A percentile compares a stretch with the other conserved stretches of the same genome.
phyloP scores from a whole-genome alignment of 1,140 invertebrate genomes.

The Gryon sp. region DNA sequence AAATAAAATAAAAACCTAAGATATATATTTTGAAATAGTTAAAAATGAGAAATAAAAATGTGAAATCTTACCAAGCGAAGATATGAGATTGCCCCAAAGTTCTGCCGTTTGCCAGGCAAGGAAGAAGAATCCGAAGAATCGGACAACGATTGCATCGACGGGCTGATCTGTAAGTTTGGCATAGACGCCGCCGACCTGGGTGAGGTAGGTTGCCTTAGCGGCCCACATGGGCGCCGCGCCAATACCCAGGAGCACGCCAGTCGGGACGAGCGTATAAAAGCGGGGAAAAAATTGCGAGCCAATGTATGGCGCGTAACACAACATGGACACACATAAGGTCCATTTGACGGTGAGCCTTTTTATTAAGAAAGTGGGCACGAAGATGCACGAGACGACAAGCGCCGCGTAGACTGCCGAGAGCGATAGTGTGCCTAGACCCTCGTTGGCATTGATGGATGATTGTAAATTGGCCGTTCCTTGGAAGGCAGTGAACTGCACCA shows the following conservation, averaged over 20 bases:
- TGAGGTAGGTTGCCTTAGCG: conserved; percentile 96
- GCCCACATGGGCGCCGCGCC: conserved; percentile 98
- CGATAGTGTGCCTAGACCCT: conserved; percentile 90
- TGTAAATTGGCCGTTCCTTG: conserved; percentile 94
- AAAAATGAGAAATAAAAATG: background rate
- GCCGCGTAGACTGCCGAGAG: conserved; percentile 93
- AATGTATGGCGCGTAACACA: conserved; percentile 96
- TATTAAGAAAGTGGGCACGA: conserved; percentile 93
- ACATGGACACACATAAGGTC: conserved; percentile 94
- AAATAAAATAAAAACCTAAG: no score
- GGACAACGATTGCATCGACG: conserved; percentile 93
- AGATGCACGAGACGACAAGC: conserved; percentile 94
- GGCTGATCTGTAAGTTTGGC: conserved; percentile 92
- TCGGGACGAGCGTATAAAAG: conserved; percentile 95
- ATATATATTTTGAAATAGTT: background rate
- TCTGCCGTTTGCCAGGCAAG: conserved; percentile 97
- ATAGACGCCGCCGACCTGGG: conserved; percentile 93
- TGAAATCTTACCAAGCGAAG: conserved; percentile 88
- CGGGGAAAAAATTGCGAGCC: conserved; percentile 94
- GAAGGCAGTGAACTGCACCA: conserved; percentile 96
- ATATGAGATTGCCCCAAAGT: conserved; percentile 97
- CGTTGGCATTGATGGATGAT: conserved; percentile 90
- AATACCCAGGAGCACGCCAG: conserved; percentile 92
- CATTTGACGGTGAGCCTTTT: conserved; percentile 95
- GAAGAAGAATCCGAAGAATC: conserved; percentile 99